phyloP scores from a whole-genome alignment of 2,113 vertebrate genomes.

The Recurvirostra avosetta region DNA sequence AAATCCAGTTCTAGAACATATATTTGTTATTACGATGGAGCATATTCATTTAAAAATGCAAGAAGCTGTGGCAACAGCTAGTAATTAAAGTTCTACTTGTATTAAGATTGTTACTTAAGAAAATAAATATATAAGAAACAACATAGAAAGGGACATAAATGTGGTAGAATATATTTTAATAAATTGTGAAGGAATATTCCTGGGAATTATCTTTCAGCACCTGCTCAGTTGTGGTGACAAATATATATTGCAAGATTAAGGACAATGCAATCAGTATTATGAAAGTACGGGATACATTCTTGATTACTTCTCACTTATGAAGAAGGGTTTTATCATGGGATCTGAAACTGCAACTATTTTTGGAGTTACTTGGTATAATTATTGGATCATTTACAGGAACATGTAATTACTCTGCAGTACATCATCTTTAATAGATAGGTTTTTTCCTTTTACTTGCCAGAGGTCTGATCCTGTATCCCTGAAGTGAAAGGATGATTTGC shows the following conservation, averaged over 20 bases:
- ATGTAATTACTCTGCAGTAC: not conserved
- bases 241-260: not conserved
- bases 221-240: not conserved
- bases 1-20: not conserved
- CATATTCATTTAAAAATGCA: not conserved
- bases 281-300: not conserved
- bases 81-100: not conserved
- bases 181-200: not conserved
- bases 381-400: not conserved
- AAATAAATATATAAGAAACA: not conserved
- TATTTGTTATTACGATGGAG: not conserved
- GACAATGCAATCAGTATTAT: not conserved
- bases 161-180: not conserved
- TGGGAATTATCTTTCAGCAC: not conserved
- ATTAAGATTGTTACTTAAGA: not conserved
- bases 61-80: not conserved
- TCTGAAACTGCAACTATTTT: conserved; percentile 20
- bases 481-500: not conserved
- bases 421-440: not conserved
- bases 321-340: not conserved
- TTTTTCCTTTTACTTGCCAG: not conserved
- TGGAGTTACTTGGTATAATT: not conserved
- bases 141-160: not conserved
- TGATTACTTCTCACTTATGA: not conserved
- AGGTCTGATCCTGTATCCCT: not conserved